Evolutionary conservation across 2,888 invertebrate species (phyloP).

Genomic region (Frankliniella intonsa): DNA sequence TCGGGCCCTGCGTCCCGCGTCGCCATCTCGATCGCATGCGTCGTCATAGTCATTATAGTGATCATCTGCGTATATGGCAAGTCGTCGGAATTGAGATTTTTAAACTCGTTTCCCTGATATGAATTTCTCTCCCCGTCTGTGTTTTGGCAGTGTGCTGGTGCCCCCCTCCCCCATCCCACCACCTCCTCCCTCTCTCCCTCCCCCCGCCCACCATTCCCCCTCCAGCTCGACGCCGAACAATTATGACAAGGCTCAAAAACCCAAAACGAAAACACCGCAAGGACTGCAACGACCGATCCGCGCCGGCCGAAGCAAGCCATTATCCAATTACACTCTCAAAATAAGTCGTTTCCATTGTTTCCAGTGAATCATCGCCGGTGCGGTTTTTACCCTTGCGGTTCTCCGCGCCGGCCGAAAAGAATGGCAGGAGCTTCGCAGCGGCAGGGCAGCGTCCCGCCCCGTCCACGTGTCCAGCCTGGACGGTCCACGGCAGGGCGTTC

Average conservation of each 20-base stretch:
- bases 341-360: constrained; percentile 18
- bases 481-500: too few relatives aligned
- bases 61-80: too few relatives aligned
- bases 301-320: constrained; percentile 8
- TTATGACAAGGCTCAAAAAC: constrained; percentile 20
- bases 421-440: neutral
- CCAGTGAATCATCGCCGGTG: neutral
- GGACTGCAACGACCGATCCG: neutral
- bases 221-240: neutral
- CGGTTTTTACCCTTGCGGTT: neutral
- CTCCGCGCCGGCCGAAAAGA: neutral
- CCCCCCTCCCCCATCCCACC: too few relatives aligned
- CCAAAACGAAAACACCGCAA: constrained; percentile 19
- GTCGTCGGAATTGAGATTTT: too few relatives aligned
- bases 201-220: neutral
- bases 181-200: neutral
- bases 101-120: too few relatives aligned
- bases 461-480: too few relatives aligned
- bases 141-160: too few relatives aligned
- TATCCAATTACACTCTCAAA: constrained; percentile 27
- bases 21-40: too few relatives aligned
- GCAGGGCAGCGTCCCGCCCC: neutral
- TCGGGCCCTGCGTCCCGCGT: too few relatives aligned
- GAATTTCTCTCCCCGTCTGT: too few relatives aligned
- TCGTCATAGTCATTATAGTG: too few relatives aligned